phyloP scores from a whole-genome alignment of 2,888 invertebrate genomes.

The Melinaea marsaeus region DNA sequence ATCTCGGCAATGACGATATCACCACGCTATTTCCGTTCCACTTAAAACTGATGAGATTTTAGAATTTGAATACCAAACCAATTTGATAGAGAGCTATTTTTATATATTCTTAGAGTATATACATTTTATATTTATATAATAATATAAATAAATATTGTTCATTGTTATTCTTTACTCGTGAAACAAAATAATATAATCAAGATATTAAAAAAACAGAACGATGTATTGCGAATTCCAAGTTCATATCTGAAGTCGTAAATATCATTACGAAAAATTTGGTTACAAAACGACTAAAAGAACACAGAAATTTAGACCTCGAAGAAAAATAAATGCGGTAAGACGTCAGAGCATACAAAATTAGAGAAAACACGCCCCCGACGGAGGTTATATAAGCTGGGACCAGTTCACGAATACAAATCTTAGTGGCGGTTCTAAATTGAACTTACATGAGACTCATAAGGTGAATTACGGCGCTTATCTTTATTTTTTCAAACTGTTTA shows the following conservation, averaged over 20 bases:
- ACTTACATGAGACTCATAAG: conserved; percentile 27
- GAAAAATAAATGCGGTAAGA: conserved; percentile 68
- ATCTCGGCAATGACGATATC: conserved; percentile 25
- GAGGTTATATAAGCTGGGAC: conserved; percentile 21
- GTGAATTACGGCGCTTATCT: conserved; percentile 16
- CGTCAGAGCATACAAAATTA: no score
- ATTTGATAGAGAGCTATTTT: conserved; percentile 10
- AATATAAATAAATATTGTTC: background rate
- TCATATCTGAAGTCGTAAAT: conserved; percentile 67
- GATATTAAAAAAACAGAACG: conserved; percentile 43
- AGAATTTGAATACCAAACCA: conserved; percentile 17
- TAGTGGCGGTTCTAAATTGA: conserved; percentile 27
- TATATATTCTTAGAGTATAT: background rate
- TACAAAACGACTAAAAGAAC: conserved; percentile 73
- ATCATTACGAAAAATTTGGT: conserved; percentile 73
- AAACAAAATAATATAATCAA: conserved; percentile 35
- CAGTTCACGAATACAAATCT: conserved; percentile 27
- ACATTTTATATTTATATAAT: background rate
- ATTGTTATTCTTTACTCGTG: conserved; percentile 35
- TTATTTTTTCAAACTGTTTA: conserved; percentile 17
- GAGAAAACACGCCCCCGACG: no score
- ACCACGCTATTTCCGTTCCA: conserved; percentile 20
- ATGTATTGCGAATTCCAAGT: conserved; percentile 70
- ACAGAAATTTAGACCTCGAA: conserved; percentile 75
- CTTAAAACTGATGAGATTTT: no score